phyloP scores from a whole-genome alignment of 1,140 invertebrate genomes.

The Lordiphosa collinella region DNA sequence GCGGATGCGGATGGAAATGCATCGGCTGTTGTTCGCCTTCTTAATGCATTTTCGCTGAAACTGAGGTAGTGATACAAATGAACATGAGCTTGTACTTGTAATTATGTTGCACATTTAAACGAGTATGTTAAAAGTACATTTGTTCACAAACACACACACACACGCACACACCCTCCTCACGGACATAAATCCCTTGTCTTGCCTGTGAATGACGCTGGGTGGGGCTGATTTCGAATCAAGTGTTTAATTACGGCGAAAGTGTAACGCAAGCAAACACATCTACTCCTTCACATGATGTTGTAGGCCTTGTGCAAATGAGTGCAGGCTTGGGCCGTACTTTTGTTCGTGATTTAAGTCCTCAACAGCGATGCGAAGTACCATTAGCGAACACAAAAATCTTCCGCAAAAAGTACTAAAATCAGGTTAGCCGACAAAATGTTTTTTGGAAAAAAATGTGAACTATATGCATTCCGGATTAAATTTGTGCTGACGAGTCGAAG shows the following conservation, averaged over 20 bases:
- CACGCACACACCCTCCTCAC: conserved; percentile 11
- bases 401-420: no score
- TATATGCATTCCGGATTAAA: no score
- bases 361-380: no score
- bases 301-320: no score
- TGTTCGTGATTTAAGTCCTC: no score
- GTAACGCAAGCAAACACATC: conserved; percentile 4
- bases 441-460: no score
- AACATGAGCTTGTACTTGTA: conserved; percentile 4
- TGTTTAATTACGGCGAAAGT: conserved; percentile 5
- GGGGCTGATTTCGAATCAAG: conserved; percentile 10
- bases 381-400: no score
- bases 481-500: no score
- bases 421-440: no score
- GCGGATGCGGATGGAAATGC: conserved; percentile 31
- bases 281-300: not conserved
- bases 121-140: not conserved
- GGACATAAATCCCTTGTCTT: conserved; percentile 9
- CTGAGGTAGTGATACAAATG: conserved; percentile 1
- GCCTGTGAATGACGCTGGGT: not conserved
- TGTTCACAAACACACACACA: not conserved
- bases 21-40: conserved; percentile 23
- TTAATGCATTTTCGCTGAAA: conserved; percentile 19
- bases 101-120: conserved; percentile 6
- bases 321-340: no score